Percentiles rank a stretch among this genome's conserved stretches.
phyloP scores from a whole-genome alignment of 2,888 invertebrate species.

The Drosophila mayaguana region DNA sequence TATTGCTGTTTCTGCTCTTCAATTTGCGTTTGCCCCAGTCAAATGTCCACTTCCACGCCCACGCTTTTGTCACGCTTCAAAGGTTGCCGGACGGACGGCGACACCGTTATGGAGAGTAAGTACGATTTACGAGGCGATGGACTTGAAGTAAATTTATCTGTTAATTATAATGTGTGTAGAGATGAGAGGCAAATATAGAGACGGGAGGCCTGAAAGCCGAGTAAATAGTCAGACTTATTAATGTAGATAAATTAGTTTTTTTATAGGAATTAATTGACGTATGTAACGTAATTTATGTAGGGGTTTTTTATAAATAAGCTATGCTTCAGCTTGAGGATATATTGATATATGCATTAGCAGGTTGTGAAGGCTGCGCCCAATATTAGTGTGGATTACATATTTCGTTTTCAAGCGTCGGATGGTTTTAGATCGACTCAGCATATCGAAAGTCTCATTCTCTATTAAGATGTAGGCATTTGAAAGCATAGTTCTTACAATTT shows the following conservation, averaged over 20 bases:
- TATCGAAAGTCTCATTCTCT: neutral
- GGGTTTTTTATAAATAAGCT: no score
- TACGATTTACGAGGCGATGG: conserved; percentile 36
- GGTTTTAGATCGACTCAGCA: neutral
- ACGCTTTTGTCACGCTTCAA: conserved; percentile 22
- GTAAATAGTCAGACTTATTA: neutral
- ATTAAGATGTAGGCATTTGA: neutral
- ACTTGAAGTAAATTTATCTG: conserved; percentile 2
- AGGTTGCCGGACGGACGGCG: conserved; percentile 27
- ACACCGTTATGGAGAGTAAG: conserved; percentile 56
- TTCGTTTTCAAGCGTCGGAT: no score
- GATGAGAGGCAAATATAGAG: neutral
- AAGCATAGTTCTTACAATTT: neutral
- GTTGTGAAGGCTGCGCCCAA: no score
- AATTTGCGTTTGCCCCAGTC: conserved; percentile 16
- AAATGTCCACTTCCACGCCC: conserved; percentile 6
- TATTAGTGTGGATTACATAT: no score
- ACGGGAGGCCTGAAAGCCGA: neutral
- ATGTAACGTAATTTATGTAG: no score
- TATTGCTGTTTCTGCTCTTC: conserved; percentile 46
- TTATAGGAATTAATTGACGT: neutral
- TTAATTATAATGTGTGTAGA: neutral
- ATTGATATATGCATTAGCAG: no score
- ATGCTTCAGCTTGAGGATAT: no score
- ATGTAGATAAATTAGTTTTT: neutral